Base-by-base conservation (phyloP, 2,888 invertebrate species). In the Deladenus siricidicola region DNA sequence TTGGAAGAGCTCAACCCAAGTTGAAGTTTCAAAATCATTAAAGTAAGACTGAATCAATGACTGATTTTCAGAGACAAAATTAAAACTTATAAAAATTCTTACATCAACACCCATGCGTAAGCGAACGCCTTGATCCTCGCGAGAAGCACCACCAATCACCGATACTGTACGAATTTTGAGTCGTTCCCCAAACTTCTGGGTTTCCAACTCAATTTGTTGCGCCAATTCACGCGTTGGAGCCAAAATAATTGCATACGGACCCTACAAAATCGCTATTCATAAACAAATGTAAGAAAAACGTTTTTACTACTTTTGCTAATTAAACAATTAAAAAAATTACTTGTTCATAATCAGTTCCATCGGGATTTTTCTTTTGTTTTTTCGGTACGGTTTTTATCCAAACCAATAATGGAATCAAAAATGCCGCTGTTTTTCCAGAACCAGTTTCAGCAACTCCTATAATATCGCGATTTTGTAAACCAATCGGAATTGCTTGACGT, bases 371-470 rank as follows among this genome's bases (percentile, higher is more conserved):
- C 1, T 68, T 85, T 80, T 90, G 94, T 74, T 88, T 89, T 82
- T 98, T 98, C 0, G 98, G 98, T 51, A 98, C 83, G 29, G 90
- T 90, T 75, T 92, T 92, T 79, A 99, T 96, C 98, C 98, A 99
- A 39, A 90, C 88, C 1, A 99, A 83, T 48, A 99, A 81, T 0
- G 98, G 98, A 79, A 99, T 90, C 4, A 99, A 86, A 82, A 98
- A 99, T 4, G 98, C 98, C 44, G 94, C 84, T 0, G 98, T 99
- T 84, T 99, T 99, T 81, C 98, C 98, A 50, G 90, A 90, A 78
- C 98, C 98, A 63, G 98, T 98, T 83, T 98, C 98, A 47, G 98
- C 96, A 19, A 98, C 94, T 80, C 98, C 98, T 78, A 99, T 99
- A 71, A 99, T 94, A 79, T 99, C 84, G 30, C 77, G 57, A 79